phyloP scores from a whole-genome alignment of 2,113 vertebrate genomes.

The Astur gentilis region DNA sequence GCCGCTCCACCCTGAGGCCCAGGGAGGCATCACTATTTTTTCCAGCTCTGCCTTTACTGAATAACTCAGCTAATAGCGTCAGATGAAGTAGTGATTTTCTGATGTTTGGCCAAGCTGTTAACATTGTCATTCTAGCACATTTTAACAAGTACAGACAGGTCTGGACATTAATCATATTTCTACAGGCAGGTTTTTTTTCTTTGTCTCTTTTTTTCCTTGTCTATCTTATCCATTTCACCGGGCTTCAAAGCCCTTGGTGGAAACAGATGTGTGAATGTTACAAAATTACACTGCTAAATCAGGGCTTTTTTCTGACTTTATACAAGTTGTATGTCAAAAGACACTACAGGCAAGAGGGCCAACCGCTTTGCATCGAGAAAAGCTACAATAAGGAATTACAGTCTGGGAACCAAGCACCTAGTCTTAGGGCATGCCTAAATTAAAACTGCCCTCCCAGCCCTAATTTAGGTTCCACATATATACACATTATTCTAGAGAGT shows the following conservation, averaged over 20 bases:
- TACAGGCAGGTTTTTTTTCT: not conserved
- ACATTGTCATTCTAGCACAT: not conserved
- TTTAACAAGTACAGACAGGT: conserved; percentile 47
- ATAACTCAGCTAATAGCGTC: not conserved
- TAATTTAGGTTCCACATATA: not conserved
- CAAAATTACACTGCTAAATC: not conserved
- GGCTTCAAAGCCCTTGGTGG: not conserved
- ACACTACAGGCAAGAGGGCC: not conserved
- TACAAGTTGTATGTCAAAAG: not conserved
- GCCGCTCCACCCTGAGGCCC: not conserved
- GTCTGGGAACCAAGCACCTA: not conserved
- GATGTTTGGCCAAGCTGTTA: conserved; percentile 38
- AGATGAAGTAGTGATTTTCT: conserved; percentile 30
- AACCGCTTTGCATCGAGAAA: not conserved
- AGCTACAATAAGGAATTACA: not conserved
- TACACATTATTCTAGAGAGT: not conserved
- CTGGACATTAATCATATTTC: not conserved
- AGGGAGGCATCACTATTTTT: not conserved
- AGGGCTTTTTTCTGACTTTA: not conserved
- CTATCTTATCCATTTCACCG: not conserved
- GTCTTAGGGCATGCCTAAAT: not conserved
- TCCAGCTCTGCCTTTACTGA: not conserved
- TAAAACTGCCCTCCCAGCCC: not conserved
- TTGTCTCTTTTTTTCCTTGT: not conserved
- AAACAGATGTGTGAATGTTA: conserved; percentile 11